phyloP scores from a whole-genome alignment of 2,888 invertebrate species.

The Troides helena region DNA sequence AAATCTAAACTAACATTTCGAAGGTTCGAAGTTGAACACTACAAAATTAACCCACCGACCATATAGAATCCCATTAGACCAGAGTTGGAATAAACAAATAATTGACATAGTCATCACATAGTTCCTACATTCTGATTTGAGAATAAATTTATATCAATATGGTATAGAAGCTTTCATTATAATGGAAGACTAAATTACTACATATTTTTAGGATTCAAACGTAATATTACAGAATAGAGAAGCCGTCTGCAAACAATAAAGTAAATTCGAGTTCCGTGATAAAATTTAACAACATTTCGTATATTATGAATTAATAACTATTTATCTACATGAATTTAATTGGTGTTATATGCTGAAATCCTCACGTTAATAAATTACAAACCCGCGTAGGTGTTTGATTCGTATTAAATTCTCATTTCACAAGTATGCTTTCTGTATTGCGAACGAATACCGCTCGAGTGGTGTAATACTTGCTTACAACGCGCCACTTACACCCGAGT shows the following conservation, averaged over 20 bases:
- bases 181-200: conserved; percentile 75
- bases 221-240: conserved; percentile 41
- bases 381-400: conserved; percentile 6
- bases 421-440: not conserved
- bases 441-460: conserved; percentile 32
- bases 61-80: conserved; percentile 49
- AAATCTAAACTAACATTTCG: conserved; percentile 57
- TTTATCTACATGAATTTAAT: conserved; percentile 67
- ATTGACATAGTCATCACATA: conserved; percentile 80
- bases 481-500: conserved; percentile 21
- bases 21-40: conserved; percentile 49
- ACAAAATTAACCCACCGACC: conserved; percentile 39
- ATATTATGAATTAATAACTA: conserved; percentile 48
- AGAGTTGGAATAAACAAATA: conserved; percentile 72
- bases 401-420: conserved; percentile 20
- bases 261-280: conserved; percentile 55
- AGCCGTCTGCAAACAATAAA: conserved; percentile 63
- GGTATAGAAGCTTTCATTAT: conserved; percentile 66
- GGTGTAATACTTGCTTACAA: conserved; percentile 28
- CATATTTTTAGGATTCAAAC: conserved; percentile 44
- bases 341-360: conserved; percentile 68
- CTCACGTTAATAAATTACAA: conserved; percentile 31
- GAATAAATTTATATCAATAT: conserved; percentile 55
- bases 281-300: conserved; percentile 60
- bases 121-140: conserved; percentile 71